These are phyloP conservation scores for Nephrotoma appendiculata DNA, from an alignment of 2,888 invertebrate genomes.

Conservation along the genomic window DNA sequence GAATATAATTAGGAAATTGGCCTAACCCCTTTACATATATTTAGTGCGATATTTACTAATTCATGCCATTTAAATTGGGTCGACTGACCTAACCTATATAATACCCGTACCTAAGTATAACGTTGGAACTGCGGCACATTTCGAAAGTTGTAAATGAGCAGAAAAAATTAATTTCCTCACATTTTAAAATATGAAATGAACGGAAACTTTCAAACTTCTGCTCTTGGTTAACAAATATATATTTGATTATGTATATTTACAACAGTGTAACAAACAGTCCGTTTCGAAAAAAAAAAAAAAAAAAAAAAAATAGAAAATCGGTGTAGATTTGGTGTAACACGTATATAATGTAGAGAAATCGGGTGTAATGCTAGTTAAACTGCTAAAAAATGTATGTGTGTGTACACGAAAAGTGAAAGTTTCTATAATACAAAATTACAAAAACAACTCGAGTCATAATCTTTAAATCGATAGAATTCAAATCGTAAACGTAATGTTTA, in stretches of 20 bases:
- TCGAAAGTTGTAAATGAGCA: neutral
- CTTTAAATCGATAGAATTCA: neutral
- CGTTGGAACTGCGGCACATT: neutral
- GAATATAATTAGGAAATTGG: neutral
- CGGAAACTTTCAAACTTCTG: neutral
- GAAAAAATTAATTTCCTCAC: neutral
- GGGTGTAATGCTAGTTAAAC: neutral
- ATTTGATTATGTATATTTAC: neutral
- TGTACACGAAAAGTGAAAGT: neutral
- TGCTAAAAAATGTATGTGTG: neutral
- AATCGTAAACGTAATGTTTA: neutral
- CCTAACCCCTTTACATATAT: neutral
- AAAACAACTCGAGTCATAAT: neutral
- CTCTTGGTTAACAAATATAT: neutral
- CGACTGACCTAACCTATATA: neutral
- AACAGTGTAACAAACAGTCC: neutral
- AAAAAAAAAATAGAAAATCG: neutral
- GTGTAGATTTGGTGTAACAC: neutral
- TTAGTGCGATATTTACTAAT: neutral
- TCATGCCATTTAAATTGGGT: neutral
- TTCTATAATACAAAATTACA: neutral
- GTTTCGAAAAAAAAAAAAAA: neutral
- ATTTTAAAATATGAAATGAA: neutral
- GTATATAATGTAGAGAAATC: neutral
- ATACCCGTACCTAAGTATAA: too few relatives aligned